Base-by-base conservation (phyloP, 2,113 vertebrate species). In the Oxyura jamaicensis region DNA sequence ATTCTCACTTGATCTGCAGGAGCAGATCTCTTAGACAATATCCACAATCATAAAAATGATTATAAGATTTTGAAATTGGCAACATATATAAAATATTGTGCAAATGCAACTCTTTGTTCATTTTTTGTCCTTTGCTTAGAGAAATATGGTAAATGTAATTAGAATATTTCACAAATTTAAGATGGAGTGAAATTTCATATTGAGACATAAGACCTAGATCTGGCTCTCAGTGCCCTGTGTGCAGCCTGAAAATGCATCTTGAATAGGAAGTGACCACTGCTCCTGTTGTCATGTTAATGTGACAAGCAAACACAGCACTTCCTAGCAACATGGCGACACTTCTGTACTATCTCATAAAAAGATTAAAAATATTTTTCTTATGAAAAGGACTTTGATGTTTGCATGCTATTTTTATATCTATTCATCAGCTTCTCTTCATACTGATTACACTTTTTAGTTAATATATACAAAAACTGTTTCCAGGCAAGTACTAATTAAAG, bases 391-490 rank as follows among this genome's bases (percentile, higher is more conserved):
- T 96, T 95, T 89, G 86, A 95, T 94, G 56, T 91, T 93, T 89
- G 62, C 53, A 62, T 86, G 81, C 62, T 96, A 97, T 96, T 95
- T 97, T 96, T 96, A 52, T 86, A 78, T 63, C 63, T 48, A 83
- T 96, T 97, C 95, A 97, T 97, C 96, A 97, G 86, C 81, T 87
- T 95, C 96, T 96, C 62, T 95, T 96, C 91, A 94, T 90, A 42
- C 94, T 96, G 96, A 97, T 95, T 97, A 86, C 91, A 78, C 85
- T 84, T 91, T 92, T 92, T 87, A 88, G 88, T 89, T 96, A 95
- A 95, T 93, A 94, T 65, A 92, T 77, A 94, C 76, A 79, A 85
- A 96, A 92, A 88, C 66, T 88, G 78, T 96, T 97, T 93, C 95
- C 65, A 89, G 87, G 86, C 84, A 83, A 96, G 85, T 94, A 69